Evolutionary conservation across 2,797 vertebrate genomes (phyloP), one percentile per base, ranked within the genome.

Genomic region (Xerus rutilus): DNA sequence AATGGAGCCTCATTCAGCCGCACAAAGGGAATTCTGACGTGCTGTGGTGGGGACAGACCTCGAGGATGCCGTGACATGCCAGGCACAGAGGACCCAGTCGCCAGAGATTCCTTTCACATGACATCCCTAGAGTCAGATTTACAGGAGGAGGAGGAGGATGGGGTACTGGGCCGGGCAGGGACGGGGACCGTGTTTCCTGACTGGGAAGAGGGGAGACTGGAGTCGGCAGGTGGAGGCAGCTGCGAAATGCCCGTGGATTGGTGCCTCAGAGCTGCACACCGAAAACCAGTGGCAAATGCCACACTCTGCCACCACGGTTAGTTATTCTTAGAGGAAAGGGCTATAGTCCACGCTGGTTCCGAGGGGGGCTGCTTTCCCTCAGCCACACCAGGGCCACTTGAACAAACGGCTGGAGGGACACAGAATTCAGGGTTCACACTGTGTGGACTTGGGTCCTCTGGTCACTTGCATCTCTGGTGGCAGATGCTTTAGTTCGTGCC

Each of bases 181-280:
- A 4, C 0, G 32, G 23, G 18, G 39, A 39, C 39, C 0, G 11
- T 14, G 89, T 43, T 52, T 5, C 0, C 35, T 25, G 54, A 30
- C 1, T 45, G 45, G 30, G 69, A n/a, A 28, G 49, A n/a, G 5
- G 77, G 59, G 9, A 15, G 54, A 45, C 94, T 67, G 52, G 67
- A 76, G 32, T 21, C 0, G 11, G 35, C 35, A 0, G 2, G 43
- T 8, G 32, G 67, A 2, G 18, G 3, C 7, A 14, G 74, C 10
- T 7, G 5, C 39, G 12, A 17, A 9, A 1, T 13, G 1, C 10
- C 0, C 0, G 4, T 28, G 30, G 52, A 7, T 35, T 4, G 2
- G 12, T 4, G 18, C 69, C 18, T 15, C 17, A 0, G 43, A n/a
- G 18, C 17, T 14, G 9, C 0, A n/a, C 23, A 0, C 39, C 39